phyloP scores from a whole-genome alignment of 2,888 invertebrate genomes.

The Actias luna region DNA sequence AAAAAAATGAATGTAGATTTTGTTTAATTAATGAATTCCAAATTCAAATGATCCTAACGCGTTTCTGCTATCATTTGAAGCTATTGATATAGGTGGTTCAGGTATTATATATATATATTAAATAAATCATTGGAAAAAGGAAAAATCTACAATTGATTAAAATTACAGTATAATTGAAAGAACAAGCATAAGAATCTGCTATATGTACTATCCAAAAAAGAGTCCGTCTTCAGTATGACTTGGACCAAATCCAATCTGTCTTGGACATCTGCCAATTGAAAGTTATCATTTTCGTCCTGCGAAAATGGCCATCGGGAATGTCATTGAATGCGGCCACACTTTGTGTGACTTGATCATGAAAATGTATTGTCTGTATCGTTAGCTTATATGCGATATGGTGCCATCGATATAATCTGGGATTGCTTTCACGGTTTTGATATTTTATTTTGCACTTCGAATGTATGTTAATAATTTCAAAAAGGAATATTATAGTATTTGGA shows the following conservation, averaged over 20 bases:
- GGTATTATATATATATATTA: background rate
- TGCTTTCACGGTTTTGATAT: background rate
- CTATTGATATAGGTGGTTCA: background rate
- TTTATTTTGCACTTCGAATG: background rate
- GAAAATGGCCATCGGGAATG: conserved; percentile 40
- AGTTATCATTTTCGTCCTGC: conserved; percentile 49
- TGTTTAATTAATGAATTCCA: too few species aligned
- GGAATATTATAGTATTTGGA: background rate
- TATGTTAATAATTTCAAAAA: background rate
- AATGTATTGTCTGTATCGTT: conserved; percentile 18
- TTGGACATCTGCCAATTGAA: conserved; percentile 56
- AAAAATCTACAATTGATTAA: conserved; percentile 20
- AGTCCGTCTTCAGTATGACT: conserved; percentile 46
- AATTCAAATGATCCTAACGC: too few species aligned
- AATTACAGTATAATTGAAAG: conserved; percentile 31
- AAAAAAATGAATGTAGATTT: too few species aligned
- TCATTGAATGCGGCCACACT: conserved; percentile 37
- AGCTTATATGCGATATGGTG: background rate
- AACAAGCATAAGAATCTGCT: conserved; percentile 51
- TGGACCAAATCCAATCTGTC: conserved; percentile 53
- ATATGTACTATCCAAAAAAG: conserved; percentile 54
- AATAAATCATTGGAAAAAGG: background rate
- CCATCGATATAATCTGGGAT: background rate
- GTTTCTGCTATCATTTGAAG: too few species aligned
- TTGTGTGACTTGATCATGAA: conserved; percentile 28